phyloP scores from a whole-genome alignment of 2,113 vertebrate genomes.

The Falco punctatus region DNA sequence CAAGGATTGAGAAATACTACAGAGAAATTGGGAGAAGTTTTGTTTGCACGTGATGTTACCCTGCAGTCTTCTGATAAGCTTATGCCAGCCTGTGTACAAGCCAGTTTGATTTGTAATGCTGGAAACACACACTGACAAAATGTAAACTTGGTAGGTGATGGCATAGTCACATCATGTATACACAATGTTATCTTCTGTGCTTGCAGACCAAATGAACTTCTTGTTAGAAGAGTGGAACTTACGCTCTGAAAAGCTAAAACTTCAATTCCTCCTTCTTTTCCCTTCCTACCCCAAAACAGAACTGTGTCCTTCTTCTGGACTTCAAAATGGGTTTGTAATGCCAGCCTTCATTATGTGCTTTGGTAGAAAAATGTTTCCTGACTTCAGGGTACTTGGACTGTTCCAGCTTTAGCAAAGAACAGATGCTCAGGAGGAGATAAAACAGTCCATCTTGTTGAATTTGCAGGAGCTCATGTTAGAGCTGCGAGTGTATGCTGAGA shows the following conservation, averaged over 20 bases:
- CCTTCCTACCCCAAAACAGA: not conserved
- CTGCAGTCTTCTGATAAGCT: not conserved
- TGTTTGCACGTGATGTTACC: not conserved
- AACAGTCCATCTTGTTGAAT: not conserved
- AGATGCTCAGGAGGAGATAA: not conserved
- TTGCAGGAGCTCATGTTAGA: not conserved
- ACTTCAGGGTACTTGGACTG: rapidly evolving
- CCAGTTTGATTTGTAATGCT: not conserved
- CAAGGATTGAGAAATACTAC: not conserved
- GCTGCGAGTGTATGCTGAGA: not conserved
- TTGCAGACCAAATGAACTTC: not conserved
- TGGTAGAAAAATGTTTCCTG: not conserved
- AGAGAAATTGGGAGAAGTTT: not conserved
- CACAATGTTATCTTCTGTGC: not conserved
- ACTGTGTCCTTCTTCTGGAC: not conserved
- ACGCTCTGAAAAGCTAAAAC: not conserved
- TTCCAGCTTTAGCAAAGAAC: not conserved
- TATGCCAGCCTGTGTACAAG: not conserved
- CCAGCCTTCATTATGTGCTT: not conserved
- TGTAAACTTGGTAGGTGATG: not conserved
- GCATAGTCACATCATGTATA: not conserved
- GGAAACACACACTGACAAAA: not conserved
- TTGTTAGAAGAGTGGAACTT: not conserved
- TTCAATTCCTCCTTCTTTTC: not conserved
- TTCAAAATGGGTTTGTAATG: not conserved